phyloP scores from a whole-genome alignment of 2,797 vertebrate genomes.

The Lepilemur septentrionalis region DNA sequence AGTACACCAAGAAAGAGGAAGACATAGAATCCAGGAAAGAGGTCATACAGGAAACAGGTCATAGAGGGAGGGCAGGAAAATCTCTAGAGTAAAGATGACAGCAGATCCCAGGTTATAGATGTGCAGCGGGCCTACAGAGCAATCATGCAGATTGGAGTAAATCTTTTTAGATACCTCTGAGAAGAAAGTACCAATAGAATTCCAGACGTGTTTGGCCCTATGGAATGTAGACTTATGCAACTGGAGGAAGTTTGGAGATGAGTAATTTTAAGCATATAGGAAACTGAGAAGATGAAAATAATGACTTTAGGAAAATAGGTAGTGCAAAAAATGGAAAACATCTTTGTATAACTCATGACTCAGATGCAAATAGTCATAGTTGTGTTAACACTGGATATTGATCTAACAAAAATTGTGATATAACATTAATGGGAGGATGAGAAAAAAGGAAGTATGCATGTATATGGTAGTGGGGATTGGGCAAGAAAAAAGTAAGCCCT shows the following conservation, averaged over 20 bases:
- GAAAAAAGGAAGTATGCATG: not conserved
- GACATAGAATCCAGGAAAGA: not conserved
- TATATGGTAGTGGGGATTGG: not conserved
- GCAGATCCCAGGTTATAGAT: not conserved
- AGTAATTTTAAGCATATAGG: not conserved
- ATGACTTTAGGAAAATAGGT: not conserved
- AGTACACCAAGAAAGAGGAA: not conserved
- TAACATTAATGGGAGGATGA: not conserved
- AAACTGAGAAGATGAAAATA: not conserved
- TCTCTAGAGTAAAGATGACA: not conserved
- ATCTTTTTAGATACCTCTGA: not conserved
- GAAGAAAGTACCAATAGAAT: not conserved
- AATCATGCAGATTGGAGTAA: accelerated
- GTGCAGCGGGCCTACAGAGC: not conserved
- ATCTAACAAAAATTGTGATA: not conserved
- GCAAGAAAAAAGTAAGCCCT: not conserved
- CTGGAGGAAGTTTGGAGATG: not conserved
- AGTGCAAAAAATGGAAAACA: not conserved
- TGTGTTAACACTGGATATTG: not conserved
- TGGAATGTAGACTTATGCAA: not conserved
- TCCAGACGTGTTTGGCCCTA: too few relatives aligned
- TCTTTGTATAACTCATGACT: not conserved
- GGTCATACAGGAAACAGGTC: not conserved
- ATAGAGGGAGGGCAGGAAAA: not conserved
- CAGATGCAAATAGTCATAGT: not conserved